Conservation (phyloP, 1,140 invertebrate genomes). For the Bombyx mori region DNA sequence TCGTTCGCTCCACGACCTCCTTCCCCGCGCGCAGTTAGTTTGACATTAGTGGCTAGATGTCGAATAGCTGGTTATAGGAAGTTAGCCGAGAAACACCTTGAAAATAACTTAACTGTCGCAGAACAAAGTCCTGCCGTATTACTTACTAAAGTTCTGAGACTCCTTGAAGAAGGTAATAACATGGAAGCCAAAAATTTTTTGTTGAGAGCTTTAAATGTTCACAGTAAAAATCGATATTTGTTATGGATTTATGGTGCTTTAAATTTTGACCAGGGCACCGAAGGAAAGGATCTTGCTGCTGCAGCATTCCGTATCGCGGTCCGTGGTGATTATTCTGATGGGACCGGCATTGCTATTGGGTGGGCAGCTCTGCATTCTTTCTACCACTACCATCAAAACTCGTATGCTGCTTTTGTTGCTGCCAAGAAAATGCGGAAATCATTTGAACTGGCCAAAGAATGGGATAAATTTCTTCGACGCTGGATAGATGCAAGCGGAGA, state of each 20-base stretch:
- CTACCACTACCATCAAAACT: conserved; percentile 39
- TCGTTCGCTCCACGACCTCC: conserved; percentile 54
- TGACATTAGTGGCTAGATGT: conserved; percentile 32
- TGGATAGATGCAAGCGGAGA: conserved; percentile 52
- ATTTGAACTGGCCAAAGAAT: conserved; percentile 42
- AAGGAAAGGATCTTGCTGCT: conserved; percentile 24
- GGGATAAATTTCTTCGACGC: conserved; percentile 39
- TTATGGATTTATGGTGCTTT: conserved; percentile 48
- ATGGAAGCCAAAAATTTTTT: conserved; percentile 36
- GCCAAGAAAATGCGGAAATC: conserved; percentile 56
- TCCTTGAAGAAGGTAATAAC: conserved; percentile 40
- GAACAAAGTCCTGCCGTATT: conserved; percentile 35
- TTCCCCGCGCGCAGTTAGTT: conserved; percentile 16
- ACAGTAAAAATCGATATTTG: conserved; percentile 45
- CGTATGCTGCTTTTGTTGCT: conserved; percentile 47
- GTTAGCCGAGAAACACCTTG: conserved; percentile 33
- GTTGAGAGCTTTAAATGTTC: conserved; percentile 30
- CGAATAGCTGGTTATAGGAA: conserved; percentile 34
- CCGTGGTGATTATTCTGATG: conserved; percentile 46
- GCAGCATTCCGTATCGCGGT: conserved; percentile 52
- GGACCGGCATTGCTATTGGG: conserved; percentile 43
- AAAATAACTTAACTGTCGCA: conserved; percentile 32
- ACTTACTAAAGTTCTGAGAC: conserved; percentile 38
- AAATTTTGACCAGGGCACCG: conserved; percentile 36
- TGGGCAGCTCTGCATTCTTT: conserved; percentile 56